Evolutionary conservation across 1,140 invertebrate species (phyloP).

Genomic region (Drosophila prosaltans): DNA sequence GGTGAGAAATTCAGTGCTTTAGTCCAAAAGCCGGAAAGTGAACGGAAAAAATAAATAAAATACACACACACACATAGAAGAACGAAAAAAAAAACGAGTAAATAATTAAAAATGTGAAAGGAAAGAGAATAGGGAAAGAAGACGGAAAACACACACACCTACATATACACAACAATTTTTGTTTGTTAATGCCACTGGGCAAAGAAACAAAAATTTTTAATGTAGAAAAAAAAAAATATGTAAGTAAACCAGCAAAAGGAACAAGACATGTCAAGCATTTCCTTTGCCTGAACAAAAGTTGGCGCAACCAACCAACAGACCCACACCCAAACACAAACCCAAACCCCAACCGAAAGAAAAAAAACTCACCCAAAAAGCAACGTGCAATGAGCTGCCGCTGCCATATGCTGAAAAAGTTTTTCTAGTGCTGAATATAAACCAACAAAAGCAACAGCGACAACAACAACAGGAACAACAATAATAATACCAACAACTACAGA

Average conservation of each 20-base stretch:
- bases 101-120: constrained; percentile 56
- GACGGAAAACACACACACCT: neutral
- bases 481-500: constrained; percentile 26
- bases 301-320: constrained; percentile 18
- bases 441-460: constrained; percentile 29
- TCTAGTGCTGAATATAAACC: constrained; percentile 35
- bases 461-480: constrained; percentile 13
- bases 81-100: constrained; percentile 35
- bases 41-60: constrained; percentile 41
- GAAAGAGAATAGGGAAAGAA: constrained; percentile 17
- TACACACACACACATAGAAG: neutral
- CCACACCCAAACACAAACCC: neutral
- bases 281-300: constrained; percentile 63
- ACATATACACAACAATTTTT: constrained; percentile 7
- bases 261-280: constrained; percentile 75
- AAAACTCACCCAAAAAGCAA: constrained; percentile 33
- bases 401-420: constrained; percentile 65
- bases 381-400: constrained; percentile 46
- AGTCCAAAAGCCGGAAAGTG: constrained; percentile 17
- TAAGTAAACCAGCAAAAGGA: constrained; percentile 56
- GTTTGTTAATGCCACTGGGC: constrained; percentile 48
- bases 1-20: constrained; percentile 8
- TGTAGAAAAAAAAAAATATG: constrained; percentile 36
- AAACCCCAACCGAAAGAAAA: no score
- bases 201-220: constrained; percentile 27